Base-by-base conservation (phyloP, 2,113 vertebrate species). In the Cathartes aura region DNA sequence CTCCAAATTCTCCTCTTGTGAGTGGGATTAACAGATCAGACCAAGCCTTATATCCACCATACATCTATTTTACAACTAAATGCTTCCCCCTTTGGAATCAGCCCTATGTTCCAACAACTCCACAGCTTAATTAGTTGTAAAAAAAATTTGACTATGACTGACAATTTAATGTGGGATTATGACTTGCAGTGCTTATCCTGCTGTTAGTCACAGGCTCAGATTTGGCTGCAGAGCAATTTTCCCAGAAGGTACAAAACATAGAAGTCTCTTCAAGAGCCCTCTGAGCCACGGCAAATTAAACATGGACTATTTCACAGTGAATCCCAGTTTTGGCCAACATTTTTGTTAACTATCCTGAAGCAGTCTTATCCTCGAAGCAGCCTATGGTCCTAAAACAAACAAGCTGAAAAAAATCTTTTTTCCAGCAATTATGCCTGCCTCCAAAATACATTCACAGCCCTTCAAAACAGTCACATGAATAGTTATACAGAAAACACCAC, bases 161-260 rank as follows among this genome's bases (percentile, higher is more conserved):
- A 93, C 89, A 95, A 71, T 72, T 84, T 84, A 78, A 84, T 87
- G 86, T 60, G 86, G 50, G 64, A 91, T 90, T 90, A 88, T 1
- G 0, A 42, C 43, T 38, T 52, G 42, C 23, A 71, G 13, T 55
- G n/a, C 66, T 92, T 90, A 89, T 64, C 68, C 80, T 68, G 52
- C 60, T 84, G n/a, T 48, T 67, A 89, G 78, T 81, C 91, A 87
- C 42, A 87, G 52, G 22, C 60, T 92, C 76, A 91, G 56, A 93
- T 81, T 78, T 92, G 89, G 38, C 63, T 90, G 48, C 64, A 83
- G 91, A 83, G 59, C 47, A 64, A 40, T 93, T 90, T 95, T 85
- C 72, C 80, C 79, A 83, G 56, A 87, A 92, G 32, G 32, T 56
- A 80, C 24, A 76, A 86, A 92, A 89, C 4, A 10, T 12, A 64